Evolutionary conservation across 2,797 vertebrate genomes (phyloP).

Genomic region (Melanotaenia parkinsoni): DNA sequence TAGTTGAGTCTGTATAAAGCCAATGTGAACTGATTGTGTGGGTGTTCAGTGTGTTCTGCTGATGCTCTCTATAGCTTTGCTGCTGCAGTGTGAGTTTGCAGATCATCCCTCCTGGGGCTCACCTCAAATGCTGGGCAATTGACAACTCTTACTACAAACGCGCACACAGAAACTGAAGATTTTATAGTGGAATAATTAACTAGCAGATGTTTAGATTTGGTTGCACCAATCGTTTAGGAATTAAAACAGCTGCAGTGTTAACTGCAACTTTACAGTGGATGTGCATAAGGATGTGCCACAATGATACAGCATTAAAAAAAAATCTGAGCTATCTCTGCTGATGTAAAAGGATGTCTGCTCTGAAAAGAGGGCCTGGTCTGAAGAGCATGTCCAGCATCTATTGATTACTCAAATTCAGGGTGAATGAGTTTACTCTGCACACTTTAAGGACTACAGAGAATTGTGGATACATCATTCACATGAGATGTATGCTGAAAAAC

Average conservation of each 20-base stretch:
- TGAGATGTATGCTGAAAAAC: slow-evolving; percentile 34
- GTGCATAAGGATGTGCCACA: slow-evolving; percentile 26
- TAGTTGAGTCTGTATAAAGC: slow-evolving; percentile 1
- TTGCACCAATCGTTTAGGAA: not conserved
- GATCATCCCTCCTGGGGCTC: slow-evolving; percentile 68
- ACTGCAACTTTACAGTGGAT: slow-evolving; percentile 10
- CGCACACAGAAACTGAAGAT: slow-evolving; percentile 1
- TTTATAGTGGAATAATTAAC: not conserved
- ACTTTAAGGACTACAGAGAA: slow-evolving; percentile 43
- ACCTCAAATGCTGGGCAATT: slow-evolving; percentile 59
- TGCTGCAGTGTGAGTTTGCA: slow-evolving; percentile 84
- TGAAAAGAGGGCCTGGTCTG: slow-evolving; percentile 38
- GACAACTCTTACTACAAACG: slow-evolving; percentile 47
- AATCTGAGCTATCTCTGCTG: slow-evolving; percentile 48
- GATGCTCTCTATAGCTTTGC: slow-evolving; percentile 65
- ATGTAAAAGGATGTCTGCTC: slow-evolving; percentile 44
- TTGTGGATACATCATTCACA: not conserved
- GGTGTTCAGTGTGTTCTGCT: slow-evolving; percentile 68
- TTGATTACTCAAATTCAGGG: slow-evolving; percentile 67
- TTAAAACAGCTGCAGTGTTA: slow-evolving; percentile 5
- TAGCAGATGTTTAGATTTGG: slow-evolving; percentile 8
- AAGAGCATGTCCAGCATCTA: slow-evolving; percentile 62
- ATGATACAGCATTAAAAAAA: slow-evolving; percentile 57
- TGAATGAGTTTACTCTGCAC: slow-evolving; percentile 67
- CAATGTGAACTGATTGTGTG: slow-evolving; percentile 25